A percentile compares a stretch with the other conserved stretches of the same genome.
Evolutionary conservation across 1,140 invertebrate genomes (phyloP).

Genomic region (Ostrea denselamellosa): DNA sequence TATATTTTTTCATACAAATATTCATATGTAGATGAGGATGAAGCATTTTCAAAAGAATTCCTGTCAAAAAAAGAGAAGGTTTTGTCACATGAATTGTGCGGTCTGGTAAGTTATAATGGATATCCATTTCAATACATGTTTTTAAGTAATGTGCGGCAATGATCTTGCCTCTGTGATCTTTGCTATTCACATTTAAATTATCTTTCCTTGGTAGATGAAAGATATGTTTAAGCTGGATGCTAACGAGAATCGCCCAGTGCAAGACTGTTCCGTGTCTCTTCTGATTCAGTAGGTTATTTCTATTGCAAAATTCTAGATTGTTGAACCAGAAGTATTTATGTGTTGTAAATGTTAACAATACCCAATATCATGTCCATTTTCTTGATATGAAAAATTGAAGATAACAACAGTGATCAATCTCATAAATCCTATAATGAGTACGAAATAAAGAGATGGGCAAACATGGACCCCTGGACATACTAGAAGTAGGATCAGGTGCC

Average conservation of each 20-base stretch:
- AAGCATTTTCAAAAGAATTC: not conserved
- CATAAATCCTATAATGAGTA: too few relatives aligned
- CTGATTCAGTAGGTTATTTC: not conserved
- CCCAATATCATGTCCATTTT: too few relatives aligned
- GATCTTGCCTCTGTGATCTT: not conserved
- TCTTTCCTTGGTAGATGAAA: not conserved
- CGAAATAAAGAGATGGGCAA: too few relatives aligned
- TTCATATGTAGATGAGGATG: not conserved
- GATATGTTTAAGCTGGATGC: constrained; percentile 8
- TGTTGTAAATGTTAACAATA: too few relatives aligned
- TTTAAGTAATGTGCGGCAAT: too few relatives aligned
- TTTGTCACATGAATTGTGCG: not conserved
- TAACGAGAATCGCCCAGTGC: constrained; percentile 8
- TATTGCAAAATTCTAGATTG: not conserved
- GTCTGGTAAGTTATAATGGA: not conserved
- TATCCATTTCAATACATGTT: too few relatives aligned
- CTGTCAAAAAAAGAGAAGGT: not conserved
- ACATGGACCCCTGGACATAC: too few relatives aligned
- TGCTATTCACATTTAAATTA: not conserved
- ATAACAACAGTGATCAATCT: too few relatives aligned
- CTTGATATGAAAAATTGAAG: too few relatives aligned
- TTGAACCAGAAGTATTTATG: too few relatives aligned
- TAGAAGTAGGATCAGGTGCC: too few relatives aligned
- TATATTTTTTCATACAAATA: not conserved
- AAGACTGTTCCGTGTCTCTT: constrained; percentile 10